A percentile compares a stretch with the other conserved stretches of the same genome.
Evolutionary conservation across 2,797 vertebrate species (phyloP).

Genomic region (Chelon auratus): DNA sequence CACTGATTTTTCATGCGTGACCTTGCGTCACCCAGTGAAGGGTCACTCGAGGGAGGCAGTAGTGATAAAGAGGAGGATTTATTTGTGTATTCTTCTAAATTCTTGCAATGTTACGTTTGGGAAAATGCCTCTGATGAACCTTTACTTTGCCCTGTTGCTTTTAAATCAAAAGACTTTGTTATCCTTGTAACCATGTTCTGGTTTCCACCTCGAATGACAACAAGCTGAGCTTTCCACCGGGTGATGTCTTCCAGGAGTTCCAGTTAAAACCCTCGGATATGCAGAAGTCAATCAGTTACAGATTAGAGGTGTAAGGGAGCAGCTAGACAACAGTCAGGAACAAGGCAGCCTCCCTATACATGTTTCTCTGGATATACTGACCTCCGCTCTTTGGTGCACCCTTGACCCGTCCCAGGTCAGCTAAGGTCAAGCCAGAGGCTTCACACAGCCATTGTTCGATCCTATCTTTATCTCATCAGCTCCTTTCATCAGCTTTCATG

Average conservation of each 20-base stretch:
- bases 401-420: slow-evolving; percentile 52
- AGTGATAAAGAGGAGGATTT: slow-evolving; percentile 25
- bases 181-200: slow-evolving; percentile 15
- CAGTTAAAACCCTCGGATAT: slow-evolving; percentile 30
- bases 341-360: slow-evolving; percentile 51
- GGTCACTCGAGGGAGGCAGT: neutral
- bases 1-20: slow-evolving; percentile 4
- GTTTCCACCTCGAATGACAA: slow-evolving; percentile 23
- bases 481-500: slow-evolving; percentile 48
- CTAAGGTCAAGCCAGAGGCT: slow-evolving; percentile 44
- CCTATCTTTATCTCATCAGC: slow-evolving; percentile 58
- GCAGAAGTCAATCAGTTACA: slow-evolving; percentile 55
- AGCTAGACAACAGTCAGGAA: slow-evolving; percentile 38
- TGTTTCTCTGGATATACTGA: slow-evolving; percentile 45
- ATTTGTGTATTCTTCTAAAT: slow-evolving; percentile 18
- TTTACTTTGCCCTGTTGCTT: neutral
- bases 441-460: slow-evolving; percentile 51
- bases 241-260: slow-evolving; percentile 62
- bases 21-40: neutral
- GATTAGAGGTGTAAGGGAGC: slow-evolving; percentile 58
- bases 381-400: slow-evolving; percentile 44
- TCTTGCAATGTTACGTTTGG: neutral
- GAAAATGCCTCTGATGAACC: neutral
- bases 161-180: slow-evolving; percentile 10
- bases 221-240: slow-evolving; percentile 29